A percentile compares a stretch with the other conserved stretches of the same genome.
Evolutionary conservation across 2,113 vertebrate species (phyloP).

Genomic region (Cephalopholis sonnerati): DNA sequence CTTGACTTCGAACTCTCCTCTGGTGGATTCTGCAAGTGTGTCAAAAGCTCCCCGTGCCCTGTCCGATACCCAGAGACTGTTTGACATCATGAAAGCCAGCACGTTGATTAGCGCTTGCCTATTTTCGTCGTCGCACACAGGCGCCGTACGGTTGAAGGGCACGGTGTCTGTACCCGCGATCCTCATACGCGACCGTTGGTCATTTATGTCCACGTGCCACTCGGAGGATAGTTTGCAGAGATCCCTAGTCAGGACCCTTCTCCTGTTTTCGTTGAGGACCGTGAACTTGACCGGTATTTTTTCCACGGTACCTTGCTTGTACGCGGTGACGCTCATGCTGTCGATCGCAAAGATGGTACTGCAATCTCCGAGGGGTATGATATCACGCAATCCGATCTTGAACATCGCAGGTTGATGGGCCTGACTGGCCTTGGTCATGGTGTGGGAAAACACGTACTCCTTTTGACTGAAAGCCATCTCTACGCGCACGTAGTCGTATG

Average conservation of each 20-base stretch:
- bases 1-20: neutral
- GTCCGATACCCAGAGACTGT: neutral
- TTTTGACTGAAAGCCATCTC: neutral
- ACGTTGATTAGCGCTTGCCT: neutral
- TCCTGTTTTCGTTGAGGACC: neutral
- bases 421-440: neutral
- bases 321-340: neutral
- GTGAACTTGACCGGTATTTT: constrained; percentile 4
- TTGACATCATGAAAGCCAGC: neutral
- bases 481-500: neutral
- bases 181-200: neutral
- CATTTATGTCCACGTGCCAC: neutral
- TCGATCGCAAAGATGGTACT: neutral
- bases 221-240: neutral
- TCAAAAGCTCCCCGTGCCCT: neutral
- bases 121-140: neutral
- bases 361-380: neutral
- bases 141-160: neutral
- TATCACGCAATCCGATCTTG: neutral
- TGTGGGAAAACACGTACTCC: neutral
- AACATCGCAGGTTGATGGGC: neutral
- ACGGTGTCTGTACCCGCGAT: neutral
- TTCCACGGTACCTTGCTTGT: neutral
- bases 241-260: neutral
- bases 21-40: neutral